Evolutionary conservation across 2,888 invertebrate species (phyloP), one percentile per base, ranked within the genome.

Genomic region (Pterostichus niger): DNA sequence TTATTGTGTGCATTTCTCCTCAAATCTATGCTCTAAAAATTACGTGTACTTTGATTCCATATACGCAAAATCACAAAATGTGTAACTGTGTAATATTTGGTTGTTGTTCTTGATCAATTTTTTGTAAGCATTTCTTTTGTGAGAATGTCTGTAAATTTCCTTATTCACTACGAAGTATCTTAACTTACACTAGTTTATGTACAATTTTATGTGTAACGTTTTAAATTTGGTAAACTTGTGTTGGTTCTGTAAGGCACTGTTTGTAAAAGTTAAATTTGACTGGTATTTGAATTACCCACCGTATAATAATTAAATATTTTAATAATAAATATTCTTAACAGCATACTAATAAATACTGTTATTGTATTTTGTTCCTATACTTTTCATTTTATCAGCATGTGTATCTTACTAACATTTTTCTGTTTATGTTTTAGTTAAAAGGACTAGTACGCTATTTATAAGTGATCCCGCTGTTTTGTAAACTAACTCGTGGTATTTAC

Each of bases 251-350:
- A 75, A 75, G 75, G 75, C 75, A 75, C 75, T 75, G 75, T 75
- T 75, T 75, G 75, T 75, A 75, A 75, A 52, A 75, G 49, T 24
- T 64, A 79, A 79, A 79, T 64, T 79, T 79, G 44, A 59, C 61
- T 44, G 78, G 64, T 79, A 64, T 64, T 64, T 61, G 61, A 49
- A 78, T 79, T 79, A 64, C 79, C 64, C 79, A 78, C 64, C 64
- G 44, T 79, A 64, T 79, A 49, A 61, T 79, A 49, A 61, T 79
- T 79, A 79, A 79, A 64, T 79, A 79, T 79, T 79, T 79, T 64
- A 79, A 79, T 64, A 79, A 79, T 79, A 79, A 79, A 79, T 79
- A 79, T 64, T 64, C 64, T 79, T 61, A 79, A 79, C 64, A 64
- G 64, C 79, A 79, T 78, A 71, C 44, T 71, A 71, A 71, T 44